Conservation (phyloP, 2,113 vertebrate genomes). For the Oxyura jamaicensis region DNA sequence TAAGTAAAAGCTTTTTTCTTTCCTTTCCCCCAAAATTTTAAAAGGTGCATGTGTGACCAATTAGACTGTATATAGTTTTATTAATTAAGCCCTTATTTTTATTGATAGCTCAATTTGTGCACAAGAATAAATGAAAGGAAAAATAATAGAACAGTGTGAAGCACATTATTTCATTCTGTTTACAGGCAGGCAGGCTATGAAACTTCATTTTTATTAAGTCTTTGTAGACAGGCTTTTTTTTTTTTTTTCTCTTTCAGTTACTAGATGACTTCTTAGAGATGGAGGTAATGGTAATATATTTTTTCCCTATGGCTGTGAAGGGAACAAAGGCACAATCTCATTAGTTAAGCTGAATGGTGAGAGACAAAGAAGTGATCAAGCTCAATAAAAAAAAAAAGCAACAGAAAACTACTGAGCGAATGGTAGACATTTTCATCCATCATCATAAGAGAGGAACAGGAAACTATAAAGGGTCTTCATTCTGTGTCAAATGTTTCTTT, state of each 20-base stretch:
- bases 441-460: neutral
- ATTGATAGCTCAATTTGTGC: conserved; percentile 57
- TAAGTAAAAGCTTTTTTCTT: conserved; percentile 51
- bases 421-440: neutral
- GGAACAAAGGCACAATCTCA: conserved; percentile 34
- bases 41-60: conserved; percentile 59
- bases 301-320: neutral
- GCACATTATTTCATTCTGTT: neutral
- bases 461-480: neutral
- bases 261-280: conserved; percentile 18
- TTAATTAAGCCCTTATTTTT: conserved; percentile 60
- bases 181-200: conserved; percentile 1
- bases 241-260: conserved; percentile 1
- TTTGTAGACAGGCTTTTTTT: conserved; percentile 4
- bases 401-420: neutral
- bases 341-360: conserved; percentile 53
- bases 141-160: conserved; percentile 37
- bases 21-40: conserved; percentile 41
- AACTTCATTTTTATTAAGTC: conserved; percentile 43
- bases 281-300: neutral
- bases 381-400: neutral
- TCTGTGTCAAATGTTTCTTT: neutral
- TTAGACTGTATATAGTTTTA: conserved; percentile 46
- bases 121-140: conserved; percentile 23
- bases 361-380: neutral